Conservation (phyloP, 1,140 invertebrate genomes). For the Tetragonula clypearis region DNA sequence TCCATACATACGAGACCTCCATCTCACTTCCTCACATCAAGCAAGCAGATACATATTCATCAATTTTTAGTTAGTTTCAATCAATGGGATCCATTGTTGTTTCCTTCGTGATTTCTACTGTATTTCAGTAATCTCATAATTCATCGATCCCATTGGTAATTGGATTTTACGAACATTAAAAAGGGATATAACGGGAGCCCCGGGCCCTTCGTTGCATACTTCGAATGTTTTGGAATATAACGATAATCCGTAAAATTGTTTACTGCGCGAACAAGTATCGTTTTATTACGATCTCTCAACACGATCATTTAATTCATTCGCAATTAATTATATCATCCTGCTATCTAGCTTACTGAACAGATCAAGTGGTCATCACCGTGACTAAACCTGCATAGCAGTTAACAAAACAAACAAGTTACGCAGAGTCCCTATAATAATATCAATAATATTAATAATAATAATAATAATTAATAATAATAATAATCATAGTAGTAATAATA, state of each 20-base stretch:
- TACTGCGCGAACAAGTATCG: conserved; percentile 13
- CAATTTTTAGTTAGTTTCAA: conserved; percentile 10
- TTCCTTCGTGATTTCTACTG: neutral
- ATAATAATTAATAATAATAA: conserved; percentile 19
- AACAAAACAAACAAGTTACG: conserved; percentile 55
- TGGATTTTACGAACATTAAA: conserved; percentile 4
- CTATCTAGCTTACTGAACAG: conserved; percentile 29
- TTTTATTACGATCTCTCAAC: conserved; percentile 6
- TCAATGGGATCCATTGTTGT: conserved; percentile 11
- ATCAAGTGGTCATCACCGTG: conserved; percentile 45
- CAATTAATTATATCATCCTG: conserved; percentile 24
- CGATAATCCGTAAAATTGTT: conserved; percentile 1
- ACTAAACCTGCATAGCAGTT: conserved; percentile 58
- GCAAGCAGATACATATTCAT: conserved; percentile 33
- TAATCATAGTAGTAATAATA: conserved; percentile 21
- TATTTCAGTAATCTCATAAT: neutral
- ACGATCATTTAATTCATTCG: conserved; percentile 17
- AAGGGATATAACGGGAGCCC: conserved; percentile 14
- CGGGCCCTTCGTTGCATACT: conserved; percentile 35
- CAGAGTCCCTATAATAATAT: conserved; percentile 36
- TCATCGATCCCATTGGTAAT: conserved; percentile 2
- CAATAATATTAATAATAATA: conserved; percentile 33
- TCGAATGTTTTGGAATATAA: conserved; percentile 5
- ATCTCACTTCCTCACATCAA: conserved; percentile 1
- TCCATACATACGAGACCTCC: conserved; percentile 2